Conservation (phyloP, 1,140 invertebrate species). For the Pachypsylla venusta region DNA sequence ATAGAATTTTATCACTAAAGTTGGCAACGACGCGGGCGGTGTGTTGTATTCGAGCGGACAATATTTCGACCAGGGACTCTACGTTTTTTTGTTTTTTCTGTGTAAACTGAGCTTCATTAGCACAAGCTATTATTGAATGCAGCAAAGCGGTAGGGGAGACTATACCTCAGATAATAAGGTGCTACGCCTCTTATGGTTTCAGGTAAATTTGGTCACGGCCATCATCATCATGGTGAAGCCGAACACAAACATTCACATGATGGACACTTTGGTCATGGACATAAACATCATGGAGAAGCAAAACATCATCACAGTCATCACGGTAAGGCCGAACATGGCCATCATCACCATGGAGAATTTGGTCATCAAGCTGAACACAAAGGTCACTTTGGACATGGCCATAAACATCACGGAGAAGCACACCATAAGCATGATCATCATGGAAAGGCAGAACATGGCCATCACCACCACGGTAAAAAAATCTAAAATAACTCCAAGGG, state of each 20-base stretch:
- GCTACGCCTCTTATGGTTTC: too few relatives aligned
- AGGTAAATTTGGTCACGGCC: slow-evolving; percentile 7
- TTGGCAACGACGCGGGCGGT: too few relatives aligned
- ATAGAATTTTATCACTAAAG: too few relatives aligned
- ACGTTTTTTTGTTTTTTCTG: too few relatives aligned
- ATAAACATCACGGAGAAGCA: slow-evolving; percentile 16
- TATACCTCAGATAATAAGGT: too few relatives aligned
- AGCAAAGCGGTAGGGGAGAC: too few relatives aligned
- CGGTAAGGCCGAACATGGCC: slow-evolving; percentile 4
- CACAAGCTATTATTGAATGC: too few relatives aligned
- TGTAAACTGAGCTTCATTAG: too few relatives aligned
- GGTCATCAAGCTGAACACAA: slow-evolving; percentile 17
- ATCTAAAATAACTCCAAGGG: too few relatives aligned
- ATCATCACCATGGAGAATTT: slow-evolving; percentile 16
- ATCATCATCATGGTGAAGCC: slow-evolving; percentile 2
- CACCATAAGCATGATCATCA: slow-evolving; percentile 17
- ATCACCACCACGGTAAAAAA: neutral
- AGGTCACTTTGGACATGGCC: slow-evolving; percentile 17
- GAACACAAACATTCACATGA: slow-evolving; percentile 4
- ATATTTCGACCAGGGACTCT: too few relatives aligned
- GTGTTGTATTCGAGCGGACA: too few relatives aligned
- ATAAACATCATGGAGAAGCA: slow-evolving; percentile 3
- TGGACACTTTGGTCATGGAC: neutral
- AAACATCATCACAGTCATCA: neutral
- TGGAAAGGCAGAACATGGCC: slow-evolving; percentile 9